phyloP scores from a whole-genome alignment of 2,797 vertebrate species.

The Mustela erminea region DNA sequence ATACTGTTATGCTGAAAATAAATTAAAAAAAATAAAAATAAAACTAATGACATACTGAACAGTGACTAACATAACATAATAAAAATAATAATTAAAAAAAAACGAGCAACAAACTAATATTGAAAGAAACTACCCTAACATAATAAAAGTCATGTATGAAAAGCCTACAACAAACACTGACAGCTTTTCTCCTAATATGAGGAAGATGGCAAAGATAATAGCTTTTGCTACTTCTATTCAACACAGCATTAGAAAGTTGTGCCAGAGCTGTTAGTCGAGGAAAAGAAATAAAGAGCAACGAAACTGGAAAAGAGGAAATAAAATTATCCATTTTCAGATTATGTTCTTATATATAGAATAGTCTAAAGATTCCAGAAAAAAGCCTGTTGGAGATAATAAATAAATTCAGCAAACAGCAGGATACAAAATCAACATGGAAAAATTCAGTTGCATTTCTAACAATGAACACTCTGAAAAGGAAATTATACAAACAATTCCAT shows the following conservation, averaged over 20 bases:
- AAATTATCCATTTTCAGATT: background rate
- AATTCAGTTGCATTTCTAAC: background rate
- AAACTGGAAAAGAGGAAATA: background rate
- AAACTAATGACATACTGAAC: too few species aligned
- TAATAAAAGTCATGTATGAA: background rate
- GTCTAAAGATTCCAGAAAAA: background rate
- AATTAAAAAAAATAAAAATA: too few species aligned
- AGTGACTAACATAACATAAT: too few species aligned
- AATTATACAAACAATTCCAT: background rate
- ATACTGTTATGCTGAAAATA: too few species aligned
- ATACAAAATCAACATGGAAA: background rate
- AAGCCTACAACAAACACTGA: background rate
- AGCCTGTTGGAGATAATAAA: background rate
- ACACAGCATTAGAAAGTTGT: background rate
- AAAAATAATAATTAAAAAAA: background rate
- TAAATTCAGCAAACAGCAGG: background rate
- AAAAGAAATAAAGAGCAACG: background rate
- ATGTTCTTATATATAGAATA: background rate
- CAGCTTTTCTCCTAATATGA: background rate
- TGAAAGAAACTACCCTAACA: background rate
- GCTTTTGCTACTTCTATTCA: background rate
- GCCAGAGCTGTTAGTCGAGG: background rate
- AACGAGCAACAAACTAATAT: background rate
- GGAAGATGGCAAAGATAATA: background rate
- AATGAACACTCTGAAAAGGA: background rate